Evolutionary conservation across 2,797 vertebrate genomes (phyloP), one percentile per base, ranked within the genome.

Genomic region (Phalloptychus januarius): DNA sequence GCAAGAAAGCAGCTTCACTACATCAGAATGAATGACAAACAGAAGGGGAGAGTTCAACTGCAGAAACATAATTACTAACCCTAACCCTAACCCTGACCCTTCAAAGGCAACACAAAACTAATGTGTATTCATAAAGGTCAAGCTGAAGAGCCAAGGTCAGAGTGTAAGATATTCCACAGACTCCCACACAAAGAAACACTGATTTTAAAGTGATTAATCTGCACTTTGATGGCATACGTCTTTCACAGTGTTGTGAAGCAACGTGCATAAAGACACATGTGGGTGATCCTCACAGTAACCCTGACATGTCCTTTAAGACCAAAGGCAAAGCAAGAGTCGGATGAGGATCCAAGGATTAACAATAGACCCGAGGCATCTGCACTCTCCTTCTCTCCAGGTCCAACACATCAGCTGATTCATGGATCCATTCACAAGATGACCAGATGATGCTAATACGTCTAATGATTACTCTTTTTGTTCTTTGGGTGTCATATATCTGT

Each of bases 101-200:
- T 77, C 33, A 1, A 80, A 86, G 13, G 61, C 75, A n/a, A 69
- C 45, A 74, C 13, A 3, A 77, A 72, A 52, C 78, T 91, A 78
- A 93, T 94, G 92, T 87, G 86, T 93, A 92, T 94, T 94, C 92
- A 94, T 93, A 88, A 93, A 79, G 72, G 74, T 31, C 58, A 78
- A 79, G 82, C 38, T 44, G 78, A 79, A 67, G 69, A 90, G 72
- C 54, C 76, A 76, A 85, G 83, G 88, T 70, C 84, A 77, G 63
- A 77, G 65, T 71, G 79, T 38, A 67, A 74, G 83, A 88, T 74
- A 83, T 74, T 78, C 46, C 73, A 75, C 48, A 63, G 65, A 67
- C 76, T 72, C 67, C 42, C 46, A 69, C 69, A 76, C 67, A 73
- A 54, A 77, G 76, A 79, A 48, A 80, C 76, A 82, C 71, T 82